Evolutionary conservation across 2,888 invertebrate genomes (phyloP).

Genomic region (Patella caerulea): DNA sequence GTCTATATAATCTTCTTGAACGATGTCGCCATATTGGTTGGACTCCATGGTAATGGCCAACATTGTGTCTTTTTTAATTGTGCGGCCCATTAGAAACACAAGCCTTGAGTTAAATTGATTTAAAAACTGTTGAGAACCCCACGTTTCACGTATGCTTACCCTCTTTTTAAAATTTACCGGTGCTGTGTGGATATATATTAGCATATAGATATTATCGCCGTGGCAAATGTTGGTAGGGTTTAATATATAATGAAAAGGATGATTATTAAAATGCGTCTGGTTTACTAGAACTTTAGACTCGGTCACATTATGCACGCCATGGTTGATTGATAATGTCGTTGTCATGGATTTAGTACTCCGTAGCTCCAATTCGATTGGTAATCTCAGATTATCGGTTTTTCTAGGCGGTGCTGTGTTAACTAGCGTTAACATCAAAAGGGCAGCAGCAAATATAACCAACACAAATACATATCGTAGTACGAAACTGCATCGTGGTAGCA

Average conservation of each 20-base stretch:
- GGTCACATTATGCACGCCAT: too few relatives aligned
- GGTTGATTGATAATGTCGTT: too few relatives aligned
- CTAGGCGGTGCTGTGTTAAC: too few relatives aligned
- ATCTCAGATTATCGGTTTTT: too few relatives aligned
- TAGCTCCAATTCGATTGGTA: too few relatives aligned
- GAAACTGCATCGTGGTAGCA: too few relatives aligned
- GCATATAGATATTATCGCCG: constrained; percentile 47
- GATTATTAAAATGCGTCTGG: constrained; percentile 45
- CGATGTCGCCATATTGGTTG: constrained; percentile 65
- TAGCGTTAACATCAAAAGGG: too few relatives aligned
- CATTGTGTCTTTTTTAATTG: constrained; percentile 48
- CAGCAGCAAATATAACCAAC: too few relatives aligned
- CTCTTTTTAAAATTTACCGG: constrained; percentile 65
- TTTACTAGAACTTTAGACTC: too few relatives aligned
- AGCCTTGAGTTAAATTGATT: constrained; percentile 51
- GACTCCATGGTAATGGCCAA: constrained; percentile 59
- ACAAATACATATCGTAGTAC: too few relatives aligned
- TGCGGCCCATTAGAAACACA: constrained; percentile 66
- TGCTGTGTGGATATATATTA: constrained; percentile 69
- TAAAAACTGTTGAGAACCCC: constrained; percentile 63
- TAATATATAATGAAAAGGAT: constrained; percentile 52
- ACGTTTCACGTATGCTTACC: constrained; percentile 65
- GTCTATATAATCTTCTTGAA: constrained; percentile 71
- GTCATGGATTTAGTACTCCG: too few relatives aligned
- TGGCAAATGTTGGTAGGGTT: constrained; percentile 52